These are phyloP conservation scores for Rhinoderma darwinii DNA, from an alignment of 2,113 vertebrate genomes.

Conservation along the genomic window DNA sequence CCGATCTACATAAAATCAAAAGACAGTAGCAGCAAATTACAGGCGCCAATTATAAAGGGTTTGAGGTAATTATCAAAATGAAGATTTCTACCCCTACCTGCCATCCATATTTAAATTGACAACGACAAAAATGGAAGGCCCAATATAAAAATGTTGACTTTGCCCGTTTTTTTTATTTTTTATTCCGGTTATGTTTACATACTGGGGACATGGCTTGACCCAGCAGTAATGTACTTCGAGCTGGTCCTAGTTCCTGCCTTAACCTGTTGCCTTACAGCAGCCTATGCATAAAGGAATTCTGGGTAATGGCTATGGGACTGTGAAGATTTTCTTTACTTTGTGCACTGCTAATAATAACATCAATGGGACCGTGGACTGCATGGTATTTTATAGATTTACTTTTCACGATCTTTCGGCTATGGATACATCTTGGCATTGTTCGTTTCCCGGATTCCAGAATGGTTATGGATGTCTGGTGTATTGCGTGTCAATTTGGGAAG, in stretches of 20 bases:
- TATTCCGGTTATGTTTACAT: constrained; percentile 17
- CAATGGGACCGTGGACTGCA: neutral
- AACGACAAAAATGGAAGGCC: neutral
- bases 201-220: neutral
- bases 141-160: neutral
- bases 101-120: neutral
- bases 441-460: neutral
- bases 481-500: neutral
- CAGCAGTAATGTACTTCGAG: neutral
- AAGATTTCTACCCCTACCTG: neutral
- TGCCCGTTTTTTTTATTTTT: neutral
- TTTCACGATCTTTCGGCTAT: neutral
- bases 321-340: neutral
- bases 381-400: neutral
- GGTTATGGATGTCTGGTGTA: neutral
- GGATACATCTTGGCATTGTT: neutral
- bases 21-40: neutral
- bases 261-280: neutral
- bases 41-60: neutral
- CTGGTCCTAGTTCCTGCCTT: constrained; percentile 18
- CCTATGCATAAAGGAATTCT: constrained; percentile 36
- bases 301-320: constrained; percentile 17
- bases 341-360: neutral
- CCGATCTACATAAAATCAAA: neutral
- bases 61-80: neutral